These are phyloP conservation scores for Amiota communis DNA, from an alignment of 2,888 invertebrate genomes.

Conservation along the genomic window DNA sequence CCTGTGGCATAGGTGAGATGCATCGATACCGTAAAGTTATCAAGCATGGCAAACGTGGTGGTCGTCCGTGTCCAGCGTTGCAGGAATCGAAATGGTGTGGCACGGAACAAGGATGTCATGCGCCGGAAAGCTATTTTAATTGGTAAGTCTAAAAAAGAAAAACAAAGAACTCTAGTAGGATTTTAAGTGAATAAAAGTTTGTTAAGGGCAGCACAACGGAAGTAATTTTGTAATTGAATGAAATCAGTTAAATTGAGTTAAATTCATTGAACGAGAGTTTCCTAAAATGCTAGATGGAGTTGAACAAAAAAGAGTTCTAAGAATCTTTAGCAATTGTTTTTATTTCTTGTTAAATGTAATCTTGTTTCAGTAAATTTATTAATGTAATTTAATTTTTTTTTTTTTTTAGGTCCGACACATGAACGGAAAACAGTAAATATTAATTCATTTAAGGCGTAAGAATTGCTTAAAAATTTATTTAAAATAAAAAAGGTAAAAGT, in stretches of 20 bases:
- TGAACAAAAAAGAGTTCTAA: too few relatives aligned
- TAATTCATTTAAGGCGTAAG: conserved; percentile 62
- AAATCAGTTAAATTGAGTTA: too few relatives aligned
- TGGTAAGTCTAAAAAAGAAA: conserved; percentile 73
- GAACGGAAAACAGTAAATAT: conserved; percentile 59
- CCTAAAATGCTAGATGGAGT: too few relatives aligned
- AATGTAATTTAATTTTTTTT: conserved; percentile 14
- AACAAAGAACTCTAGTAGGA: too few relatives aligned
- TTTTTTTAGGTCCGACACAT: conserved; percentile 63
- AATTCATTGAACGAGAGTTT: too few relatives aligned
- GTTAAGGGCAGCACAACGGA: too few relatives aligned
- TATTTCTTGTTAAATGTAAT: background rate
- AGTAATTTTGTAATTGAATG: too few relatives aligned
- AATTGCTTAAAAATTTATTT: conserved; percentile 50
- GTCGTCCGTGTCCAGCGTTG: conserved; percentile 87
- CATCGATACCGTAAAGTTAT: conserved; percentile 85
- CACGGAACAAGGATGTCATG: conserved; percentile 80
- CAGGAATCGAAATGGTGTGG: conserved; percentile 93
- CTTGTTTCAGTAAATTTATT: background rate
- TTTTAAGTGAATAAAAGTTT: too few relatives aligned
- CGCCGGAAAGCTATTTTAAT: conserved; percentile 77
- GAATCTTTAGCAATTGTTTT: too few relatives aligned
- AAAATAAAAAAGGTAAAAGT: conserved; percentile 28
- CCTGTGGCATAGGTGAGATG: conserved; percentile 92
- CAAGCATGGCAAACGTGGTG: conserved; percentile 85